Evolutionary conservation across 1,140 invertebrate species (phyloP), one percentile per base, ranked within the genome.

Genomic region (Drosophila nigrodunni): DNA sequence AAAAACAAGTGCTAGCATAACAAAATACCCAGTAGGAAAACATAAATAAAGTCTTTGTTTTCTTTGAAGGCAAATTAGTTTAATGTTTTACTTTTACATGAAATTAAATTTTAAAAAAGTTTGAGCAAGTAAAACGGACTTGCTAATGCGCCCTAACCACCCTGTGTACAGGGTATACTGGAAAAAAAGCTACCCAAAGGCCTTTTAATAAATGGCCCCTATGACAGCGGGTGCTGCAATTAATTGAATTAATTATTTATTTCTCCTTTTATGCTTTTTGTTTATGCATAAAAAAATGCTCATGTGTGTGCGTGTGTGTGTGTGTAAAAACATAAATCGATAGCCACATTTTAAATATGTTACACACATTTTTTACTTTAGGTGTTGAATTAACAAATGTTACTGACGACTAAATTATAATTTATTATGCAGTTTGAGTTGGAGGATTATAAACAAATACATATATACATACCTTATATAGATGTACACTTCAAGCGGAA

Each of bases 161-260:
- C 25, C 25, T 30, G 25, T 30, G 25, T 6, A 10, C 18, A 11
- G 60, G 60, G 18, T 50, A 64, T 52, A 25, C 18, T 13, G 15
- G 52, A 60, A 76, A 76, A 75, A 34, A 35, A 41, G 8, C 47
- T 30, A 15, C 39, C 59, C 50, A 59, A 74, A 76, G 55, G n/a
- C 46, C 76, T 79, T 77, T 71, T 77, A 74, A 77, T 54, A 41
- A 65, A 77, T 64, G 68, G 21, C 61, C 50, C 50, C 54, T 44
- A 35, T 39, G 50, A 44, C 43, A 46, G 44, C 37, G 50, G 64
- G 39, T 39, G 73, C 21, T 8, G 37, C 50, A 71, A 77, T 78
- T 82, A 87, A 87, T 88, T 80, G 64, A 74, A 87, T 77, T 88
- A 79, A 88, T 82, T 75, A 75, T 70, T 75, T 70, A 75, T 75